Evolutionary conservation across 2,797 vertebrate species (phyloP), one percentile per base, ranked within the genome.

Genomic region (Oreochromis grahami): DNA sequence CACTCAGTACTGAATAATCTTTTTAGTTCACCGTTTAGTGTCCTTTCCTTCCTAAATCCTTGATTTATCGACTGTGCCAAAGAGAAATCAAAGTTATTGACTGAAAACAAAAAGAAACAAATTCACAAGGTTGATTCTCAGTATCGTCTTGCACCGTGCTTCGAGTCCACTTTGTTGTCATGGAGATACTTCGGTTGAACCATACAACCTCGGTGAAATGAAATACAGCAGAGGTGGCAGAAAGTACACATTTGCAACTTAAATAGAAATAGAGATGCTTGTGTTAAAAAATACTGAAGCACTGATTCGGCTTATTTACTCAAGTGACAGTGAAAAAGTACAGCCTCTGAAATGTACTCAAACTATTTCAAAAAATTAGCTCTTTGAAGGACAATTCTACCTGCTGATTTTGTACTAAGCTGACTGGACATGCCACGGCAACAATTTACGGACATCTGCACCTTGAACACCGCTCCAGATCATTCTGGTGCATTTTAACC

Each of bases 401-500:
- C 63, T 43, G 38, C 63, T 43, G 38, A 9, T 45, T 43, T 70
- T 70, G 38, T 70, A 43, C 65, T 4, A 70, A 43, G 21, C 65
- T 68, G 38, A 43, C 65, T 26, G 8, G 38, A 45, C 8, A 24
- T 24, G 2, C 38, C 38, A 68, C 2, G 3, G 38, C 63, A 14
- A 43, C 63, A 9, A 24, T 14, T 68, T 43, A 4, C 19, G 24
- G 60, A 65, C 12, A 65, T 65, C 60, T 65, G 14, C 36, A 65
- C 3, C 60, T 41, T 41, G 38, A 0, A 68, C n/a, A 41, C 7
- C 0, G 8, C 43, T 24, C 21, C 13, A 43, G 63, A 43, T 68
- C 38, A 68, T 24, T 24, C 3, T 0, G 13, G 1, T 0, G 12
- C 8, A 24, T 3, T 43, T 43, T 68, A 45, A 45, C 38, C 13